Percentiles rank a stretch among this genome's conserved stretches.
phyloP scores from a whole-genome alignment of 2,888 invertebrate genomes.

The Callyntrura sp. region DNA sequence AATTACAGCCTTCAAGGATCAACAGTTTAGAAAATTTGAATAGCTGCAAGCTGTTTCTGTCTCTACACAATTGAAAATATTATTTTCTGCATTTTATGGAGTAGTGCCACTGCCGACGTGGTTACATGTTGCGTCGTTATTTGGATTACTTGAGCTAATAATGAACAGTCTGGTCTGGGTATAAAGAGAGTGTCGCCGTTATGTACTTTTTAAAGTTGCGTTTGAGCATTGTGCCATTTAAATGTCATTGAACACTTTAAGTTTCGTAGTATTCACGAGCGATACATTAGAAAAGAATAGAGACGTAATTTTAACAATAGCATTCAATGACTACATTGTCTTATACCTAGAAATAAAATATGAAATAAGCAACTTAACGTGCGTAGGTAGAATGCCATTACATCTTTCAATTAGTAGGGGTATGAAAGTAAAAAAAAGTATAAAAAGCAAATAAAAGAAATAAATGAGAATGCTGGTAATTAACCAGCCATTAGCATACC shows the following conservation, averaged over 20 bases:
- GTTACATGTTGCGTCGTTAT: not conserved
- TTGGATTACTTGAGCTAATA: not conserved
- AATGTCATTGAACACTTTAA: conserved; percentile 42
- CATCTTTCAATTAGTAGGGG: not conserved
- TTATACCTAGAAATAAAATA: not conserved
- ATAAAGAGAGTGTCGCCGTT: not conserved
- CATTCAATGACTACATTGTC: not conserved
- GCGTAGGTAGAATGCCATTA: not conserved
- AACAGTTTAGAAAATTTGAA: too few relatives aligned
- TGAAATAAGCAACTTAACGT: too few relatives aligned
- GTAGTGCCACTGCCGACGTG: too few relatives aligned
- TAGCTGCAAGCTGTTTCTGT: not conserved
- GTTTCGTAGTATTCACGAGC: not conserved
- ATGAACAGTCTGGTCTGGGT: too few relatives aligned
- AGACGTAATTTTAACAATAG: not conserved
- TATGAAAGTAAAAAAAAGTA: not conserved
- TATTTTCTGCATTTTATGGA: not conserved
- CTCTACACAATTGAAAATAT: too few relatives aligned
- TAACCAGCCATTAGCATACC: conserved; percentile 69
- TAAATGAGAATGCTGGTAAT: not conserved
- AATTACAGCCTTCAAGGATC: too few relatives aligned
- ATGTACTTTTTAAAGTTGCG: not conserved
- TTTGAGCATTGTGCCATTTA: not conserved
- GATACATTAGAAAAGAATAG: not conserved
- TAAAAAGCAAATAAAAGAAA: too few relatives aligned